Base-by-base conservation (phyloP, 2,888 invertebrate species). In the Miltochrista miniata region DNA sequence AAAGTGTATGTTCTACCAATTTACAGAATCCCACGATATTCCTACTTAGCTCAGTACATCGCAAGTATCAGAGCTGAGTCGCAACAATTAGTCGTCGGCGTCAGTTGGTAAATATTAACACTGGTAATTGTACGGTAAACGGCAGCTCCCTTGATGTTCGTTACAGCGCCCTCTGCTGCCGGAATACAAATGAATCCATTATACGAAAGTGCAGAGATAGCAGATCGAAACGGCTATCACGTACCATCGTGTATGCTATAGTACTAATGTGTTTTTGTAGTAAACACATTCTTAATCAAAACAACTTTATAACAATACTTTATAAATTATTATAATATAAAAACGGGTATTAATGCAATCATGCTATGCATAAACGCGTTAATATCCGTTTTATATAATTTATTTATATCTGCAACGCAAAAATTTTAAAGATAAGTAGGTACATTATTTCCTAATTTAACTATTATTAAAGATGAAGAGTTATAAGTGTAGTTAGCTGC, bases 171-270 rank as follows among this genome's bases (percentile, higher is more conserved):
- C 81, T 83, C 83, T 80, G 85, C 85, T 83, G 77, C 81, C 85
- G 80, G 90, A 90, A 90, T 90, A 90, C 90, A 90, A 90, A 90
- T 90, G 87, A 89, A 88, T 83, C 85, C 81, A 90, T 90, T 90
- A 90, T 81, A 81, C 76, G 83, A 83, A 87, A 83, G 77, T 82
- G 83, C 80, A 74, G 77, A 78, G 87, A 85, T 85, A 82, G 81
- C 81, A 77, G 77, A 83, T 84, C 82, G 79, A 78, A 77, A 78
- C 57, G 55, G 40, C 79, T 79, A 83, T 83, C 83, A 87, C 84
- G 83, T 82, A 78, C 71, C 65, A 50, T 59, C 68, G 59, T 76
- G 74, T 76, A 71, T 77, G 78, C 73, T 66, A 61, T 68, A 72
- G 67, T 72, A 74, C 71, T 81, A 76, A 79, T 79, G 73, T 70